Conservation (phyloP, 2,888 invertebrate species). For the Orthosia cruda region DNA sequence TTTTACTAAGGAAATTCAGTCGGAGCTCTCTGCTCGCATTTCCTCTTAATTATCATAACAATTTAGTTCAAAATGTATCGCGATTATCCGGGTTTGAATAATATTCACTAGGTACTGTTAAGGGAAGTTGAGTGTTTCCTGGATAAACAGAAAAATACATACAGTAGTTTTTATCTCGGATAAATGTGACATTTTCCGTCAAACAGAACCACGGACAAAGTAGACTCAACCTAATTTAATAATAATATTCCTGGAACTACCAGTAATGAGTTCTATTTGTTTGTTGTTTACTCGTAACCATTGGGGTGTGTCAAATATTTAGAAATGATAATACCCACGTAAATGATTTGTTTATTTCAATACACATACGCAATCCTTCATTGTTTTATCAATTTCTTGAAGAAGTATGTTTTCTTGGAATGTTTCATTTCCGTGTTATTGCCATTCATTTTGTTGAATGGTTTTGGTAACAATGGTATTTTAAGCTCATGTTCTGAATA, state of each 20-base stretch:
- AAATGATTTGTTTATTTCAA: conserved; percentile 43
- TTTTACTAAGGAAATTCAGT: no score
- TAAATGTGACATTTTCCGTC: conserved; percentile 11
- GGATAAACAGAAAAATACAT: neutral
- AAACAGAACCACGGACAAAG: neutral
- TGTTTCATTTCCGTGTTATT: conserved; percentile 50
- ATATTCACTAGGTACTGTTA: neutral
- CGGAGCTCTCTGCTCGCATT: no score
- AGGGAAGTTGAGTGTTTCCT: conserved; percentile 1
- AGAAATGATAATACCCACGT: conserved; percentile 21
- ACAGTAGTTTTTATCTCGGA: neutral
- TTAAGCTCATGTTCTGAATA: conserved; percentile 8
- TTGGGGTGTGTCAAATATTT: conserved; percentile 39
- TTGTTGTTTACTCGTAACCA: conserved; percentile 30
- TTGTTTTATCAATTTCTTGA: conserved; percentile 48
- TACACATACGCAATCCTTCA: conserved; percentile 45
- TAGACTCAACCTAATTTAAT: conserved; percentile 6
- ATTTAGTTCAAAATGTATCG: neutral
- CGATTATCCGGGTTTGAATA: neutral
- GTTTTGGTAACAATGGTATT: conserved; percentile 28
- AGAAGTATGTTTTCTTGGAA: conserved; percentile 46
- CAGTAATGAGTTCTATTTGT: neutral
- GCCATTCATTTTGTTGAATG: conserved; percentile 35
- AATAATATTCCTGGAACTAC: conserved; percentile 11
- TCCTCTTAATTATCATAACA: conserved; percentile 3